Conservation (phyloP, 2,113 vertebrate species). For the Scortum barcoo region DNA sequence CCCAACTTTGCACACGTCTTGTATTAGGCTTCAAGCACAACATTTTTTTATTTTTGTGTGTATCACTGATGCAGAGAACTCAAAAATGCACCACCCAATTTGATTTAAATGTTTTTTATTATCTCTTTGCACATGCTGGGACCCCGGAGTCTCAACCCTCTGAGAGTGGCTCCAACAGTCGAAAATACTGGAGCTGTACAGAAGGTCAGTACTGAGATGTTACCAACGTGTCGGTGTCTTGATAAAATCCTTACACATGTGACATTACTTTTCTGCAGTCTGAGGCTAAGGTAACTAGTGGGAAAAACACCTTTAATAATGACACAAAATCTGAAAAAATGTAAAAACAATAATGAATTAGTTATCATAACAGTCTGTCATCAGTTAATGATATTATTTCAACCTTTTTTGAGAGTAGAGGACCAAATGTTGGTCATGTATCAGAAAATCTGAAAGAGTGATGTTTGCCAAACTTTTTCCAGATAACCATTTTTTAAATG, state of each 20-base stretch:
- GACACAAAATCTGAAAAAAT: neutral
- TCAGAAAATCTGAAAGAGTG: too few relatives aligned
- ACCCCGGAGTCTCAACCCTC: neutral
- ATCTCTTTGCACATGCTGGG: neutral
- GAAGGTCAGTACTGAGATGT: neutral
- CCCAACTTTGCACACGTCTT: too few relatives aligned
- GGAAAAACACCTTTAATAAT: neutral
- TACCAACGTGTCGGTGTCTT: neutral
- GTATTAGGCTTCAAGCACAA: too few relatives aligned
- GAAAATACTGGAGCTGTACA: neutral
- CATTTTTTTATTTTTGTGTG: too few relatives aligned
- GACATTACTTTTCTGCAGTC: neutral
- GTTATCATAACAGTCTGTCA: neutral
- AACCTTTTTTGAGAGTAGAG: neutral
- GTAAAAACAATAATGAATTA: neutral
- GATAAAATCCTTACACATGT: neutral
- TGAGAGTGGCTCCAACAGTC: neutral
- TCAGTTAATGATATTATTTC: neutral
- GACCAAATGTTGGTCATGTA: neutral
- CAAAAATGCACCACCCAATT: neutral
- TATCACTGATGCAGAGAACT: neutral
- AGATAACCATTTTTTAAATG: too few relatives aligned
- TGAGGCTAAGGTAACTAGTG: neutral
- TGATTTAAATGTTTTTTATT: neutral
- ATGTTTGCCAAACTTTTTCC: too few relatives aligned